These are phyloP conservation scores for Andricus grossulariae DNA, from an alignment of 1,140 invertebrate genomes.

Conservation along the genomic window DNA sequence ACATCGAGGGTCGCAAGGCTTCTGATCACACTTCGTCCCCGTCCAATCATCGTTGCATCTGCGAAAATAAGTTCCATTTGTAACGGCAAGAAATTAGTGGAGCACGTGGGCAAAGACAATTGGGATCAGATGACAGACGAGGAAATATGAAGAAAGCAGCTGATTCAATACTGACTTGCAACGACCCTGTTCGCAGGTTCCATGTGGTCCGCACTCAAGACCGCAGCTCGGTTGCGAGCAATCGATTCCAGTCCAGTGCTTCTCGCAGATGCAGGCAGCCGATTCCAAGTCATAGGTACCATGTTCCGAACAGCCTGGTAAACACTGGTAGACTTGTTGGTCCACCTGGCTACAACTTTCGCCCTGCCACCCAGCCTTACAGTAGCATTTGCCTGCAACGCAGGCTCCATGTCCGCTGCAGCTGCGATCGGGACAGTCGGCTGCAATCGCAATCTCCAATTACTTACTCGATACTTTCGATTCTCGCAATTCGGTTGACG, in stretches of 20 bases:
- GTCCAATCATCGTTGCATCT: conserved; percentile 94
- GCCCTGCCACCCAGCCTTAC: conserved; percentile 96
- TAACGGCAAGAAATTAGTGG: conserved; percentile 24
- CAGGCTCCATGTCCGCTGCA: conserved; percentile 95
- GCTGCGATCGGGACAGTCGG: conserved; percentile 89
- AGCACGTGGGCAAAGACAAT: conserved; percentile 19
- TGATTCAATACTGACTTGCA: conserved; percentile 78
- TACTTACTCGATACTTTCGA: conserved; percentile 27
- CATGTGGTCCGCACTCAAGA: conserved; percentile 93
- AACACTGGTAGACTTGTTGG: conserved; percentile 90
- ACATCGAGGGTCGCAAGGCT: conserved; percentile 92
- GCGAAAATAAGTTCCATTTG: conserved; percentile 35
- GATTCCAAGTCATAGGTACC: conserved; percentile 92
- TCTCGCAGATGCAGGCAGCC: conserved; percentile 90
- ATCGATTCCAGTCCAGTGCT: conserved; percentile 92
- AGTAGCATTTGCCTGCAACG: conserved; percentile 94
- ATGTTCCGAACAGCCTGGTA: conserved; percentile 93
- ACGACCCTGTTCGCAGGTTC: conserved; percentile 90
- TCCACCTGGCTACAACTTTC: conserved; percentile 91
- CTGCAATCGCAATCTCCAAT: conserved; percentile 72
- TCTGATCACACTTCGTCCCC: conserved; percentile 91
- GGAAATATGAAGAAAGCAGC: conserved; percentile 35
- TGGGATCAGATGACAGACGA: conserved; percentile 30
- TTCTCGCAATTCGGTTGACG: conserved; percentile 13
- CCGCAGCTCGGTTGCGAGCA: conserved; percentile 94